Evolutionary conservation across 2,113 vertebrate species (phyloP).

Genomic region (Gadus chalcogrammus): DNA sequence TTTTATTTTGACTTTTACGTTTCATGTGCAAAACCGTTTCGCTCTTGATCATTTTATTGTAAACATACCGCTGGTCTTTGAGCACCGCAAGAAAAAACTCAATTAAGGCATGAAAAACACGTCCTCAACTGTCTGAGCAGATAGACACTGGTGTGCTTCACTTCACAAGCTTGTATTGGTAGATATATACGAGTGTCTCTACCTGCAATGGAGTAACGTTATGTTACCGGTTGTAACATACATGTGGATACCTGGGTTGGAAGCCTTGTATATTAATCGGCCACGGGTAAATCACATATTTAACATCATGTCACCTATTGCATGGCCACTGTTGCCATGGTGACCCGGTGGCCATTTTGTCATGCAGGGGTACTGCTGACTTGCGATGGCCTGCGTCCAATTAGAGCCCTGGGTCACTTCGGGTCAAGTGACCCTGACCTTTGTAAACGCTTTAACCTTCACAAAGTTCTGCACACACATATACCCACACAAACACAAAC

Average conservation of each 20-base stretch:
- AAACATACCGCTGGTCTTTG: constrained; percentile 66
- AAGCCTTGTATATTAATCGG: constrained; percentile 24
- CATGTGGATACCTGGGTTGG: constrained; percentile 15
- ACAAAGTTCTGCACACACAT: constrained; percentile 11
- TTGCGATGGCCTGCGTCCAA: constrained; percentile 36
- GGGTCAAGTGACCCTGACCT: constrained; percentile 43
- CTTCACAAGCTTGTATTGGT: constrained; percentile 39
- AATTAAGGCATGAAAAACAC: constrained; percentile 61
- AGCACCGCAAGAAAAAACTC: constrained; percentile 53
- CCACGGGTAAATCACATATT: constrained; percentile 20
- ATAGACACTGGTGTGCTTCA: constrained; percentile 67
- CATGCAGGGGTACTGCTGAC: constrained; percentile 30
- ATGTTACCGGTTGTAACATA: constrained; percentile 20
- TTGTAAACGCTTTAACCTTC: constrained; percentile 52
- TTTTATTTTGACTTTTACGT: constrained; percentile 28
- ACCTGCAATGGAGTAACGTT: constrained; percentile 33
- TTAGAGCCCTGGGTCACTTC: constrained; percentile 36
- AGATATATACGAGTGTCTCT: background rate
- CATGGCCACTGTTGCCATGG: constrained; percentile 42
- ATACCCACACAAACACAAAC: constrained; percentile 18
- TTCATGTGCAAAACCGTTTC: constrained; percentile 36
- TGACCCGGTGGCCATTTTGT: constrained; percentile 32
- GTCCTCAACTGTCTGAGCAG: constrained; percentile 56
- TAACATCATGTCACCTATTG: constrained; percentile 20
- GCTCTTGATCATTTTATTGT: constrained; percentile 51